Evolutionary conservation across 2,113 vertebrate species (phyloP), one percentile per base, ranked within the genome.

Genomic region (Macrotis lagotis): DNA sequence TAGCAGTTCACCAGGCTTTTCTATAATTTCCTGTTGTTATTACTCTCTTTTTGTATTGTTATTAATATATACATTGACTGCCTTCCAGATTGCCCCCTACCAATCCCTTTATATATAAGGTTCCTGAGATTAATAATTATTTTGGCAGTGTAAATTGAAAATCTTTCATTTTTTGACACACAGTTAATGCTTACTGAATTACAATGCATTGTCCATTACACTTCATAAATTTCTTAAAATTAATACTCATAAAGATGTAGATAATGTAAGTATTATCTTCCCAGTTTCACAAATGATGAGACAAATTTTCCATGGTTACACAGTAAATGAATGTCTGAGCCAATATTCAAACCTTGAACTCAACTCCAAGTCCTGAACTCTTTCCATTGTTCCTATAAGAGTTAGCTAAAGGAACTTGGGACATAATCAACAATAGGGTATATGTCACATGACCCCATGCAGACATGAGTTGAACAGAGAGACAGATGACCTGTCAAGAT

Each of bases 401-500:
- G 22, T 48, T 47, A 51, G 22, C 3, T 51, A 50, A 94, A 92
- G 0, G 1, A 7, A 50, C 48, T 83, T 51, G 28, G 92, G 25
- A 50, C 89, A 50, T 88, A 52, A 53, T 74, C 49, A 94, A 51
- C 26, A 0, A 0, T 8, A 19, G 3, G n/a, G 1, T 31, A 11
- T n/a, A 9, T 0, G 0, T 89, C 88, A 89, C 51, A n/a, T 8
- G n/a, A 4, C 19, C 93, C 0, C 25, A 0, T 6, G 5, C 55
- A 48, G 28, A 59, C 24, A 53, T 91, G 37, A 51, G 8, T 6
- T n/a, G 91, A 90, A 51, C 25, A 52, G 0, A 12, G 31, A 92
- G 88, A 88, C 44, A 88, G 53, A 88, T 31, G 50, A 88, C 50
- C 66, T 66, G 52, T 95, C 59, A 92, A 16, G 48, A 44, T 74